These are phyloP conservation scores for Thryonomys swinderianus DNA, from an alignment of 2,113 vertebrate genomes.

Conservation along the genomic window DNA sequence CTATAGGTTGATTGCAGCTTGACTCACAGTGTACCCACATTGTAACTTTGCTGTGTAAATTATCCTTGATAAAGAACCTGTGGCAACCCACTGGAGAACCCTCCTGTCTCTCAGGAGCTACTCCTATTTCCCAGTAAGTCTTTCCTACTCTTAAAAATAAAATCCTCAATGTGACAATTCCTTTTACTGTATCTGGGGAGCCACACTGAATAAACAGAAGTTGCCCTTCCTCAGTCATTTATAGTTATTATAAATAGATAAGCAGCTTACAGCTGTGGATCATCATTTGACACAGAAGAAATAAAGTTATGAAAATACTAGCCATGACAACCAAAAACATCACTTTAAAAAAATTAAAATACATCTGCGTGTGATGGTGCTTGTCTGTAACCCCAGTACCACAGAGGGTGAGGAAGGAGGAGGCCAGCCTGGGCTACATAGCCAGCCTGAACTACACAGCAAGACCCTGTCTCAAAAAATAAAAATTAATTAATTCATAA, in stretches of 20 bases:
- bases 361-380: not conserved
- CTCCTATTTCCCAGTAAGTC: not conserved
- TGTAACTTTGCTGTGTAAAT: not conserved
- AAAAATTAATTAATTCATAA: not conserved
- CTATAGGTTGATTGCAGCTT: not conserved
- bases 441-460: not conserved
- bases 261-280: not conserved
- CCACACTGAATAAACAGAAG: not conserved
- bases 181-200: not conserved
- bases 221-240: not conserved
- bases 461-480: not conserved
- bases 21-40: not conserved
- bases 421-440: not conserved
- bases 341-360: not conserved
- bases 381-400: not conserved
- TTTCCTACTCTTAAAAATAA: not conserved
- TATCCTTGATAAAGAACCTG: not conserved
- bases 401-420: not conserved
- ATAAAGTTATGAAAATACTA: not conserved
- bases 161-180: not conserved
- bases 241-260: not conserved
- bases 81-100: not conserved
- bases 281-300: constrained; percentile 3
- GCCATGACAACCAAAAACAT: not conserved
- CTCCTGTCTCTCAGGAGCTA: not conserved